Base-by-base conservation (phyloP, 2,113 vertebrate genomes). In the Pao palembangensis region DNA sequence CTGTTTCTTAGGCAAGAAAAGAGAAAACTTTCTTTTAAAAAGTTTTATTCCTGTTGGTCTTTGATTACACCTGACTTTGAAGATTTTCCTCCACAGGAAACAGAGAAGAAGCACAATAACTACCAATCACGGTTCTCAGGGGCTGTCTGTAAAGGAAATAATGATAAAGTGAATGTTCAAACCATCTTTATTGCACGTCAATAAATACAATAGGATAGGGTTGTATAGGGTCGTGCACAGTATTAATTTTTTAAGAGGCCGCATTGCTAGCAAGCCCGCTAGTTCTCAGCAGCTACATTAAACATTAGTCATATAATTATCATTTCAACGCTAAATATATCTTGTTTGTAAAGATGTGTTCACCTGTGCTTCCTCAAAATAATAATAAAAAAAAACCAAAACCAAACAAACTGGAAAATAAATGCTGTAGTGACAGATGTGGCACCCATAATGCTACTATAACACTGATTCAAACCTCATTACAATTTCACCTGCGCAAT, bases 21-120 rank as follows among this genome's bases (percentile, higher is more conserved):
- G 28, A 19, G 68, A 57, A 38, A 60, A 66, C 73, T 61, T 28
- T 44, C 71, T 67, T 69, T 44, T 61, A 56, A 58, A 80, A 87
- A 75, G 57, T 76, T 68, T 75, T 74, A 66, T 69, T 64, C 55
- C 51, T 42, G 65, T 71, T 54, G 69, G 55, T 59, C 68, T 85
- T 78, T 82, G 67, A 81, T 84, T 80, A 77, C 54, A 55, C 17
- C 19, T 75, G 64, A 64, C 61, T 67, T 63, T 71, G 61, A 78
- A 52, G 54, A 63, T 72, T 49, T 70, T 25, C 50, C 49, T 41
- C 43, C 11, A 56, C 57, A 71, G 57, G 69, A 64, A 43, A 61
- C 21, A 57, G 50, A 28, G 56, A 73, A 67, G 70, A 67, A 58
- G 66, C 46, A 71, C 54, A 68, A 58, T 51, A 69, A 82, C 21